Conservation (phyloP, 2,797 vertebrate genomes). For the Micromesistius poutassou region DNA sequence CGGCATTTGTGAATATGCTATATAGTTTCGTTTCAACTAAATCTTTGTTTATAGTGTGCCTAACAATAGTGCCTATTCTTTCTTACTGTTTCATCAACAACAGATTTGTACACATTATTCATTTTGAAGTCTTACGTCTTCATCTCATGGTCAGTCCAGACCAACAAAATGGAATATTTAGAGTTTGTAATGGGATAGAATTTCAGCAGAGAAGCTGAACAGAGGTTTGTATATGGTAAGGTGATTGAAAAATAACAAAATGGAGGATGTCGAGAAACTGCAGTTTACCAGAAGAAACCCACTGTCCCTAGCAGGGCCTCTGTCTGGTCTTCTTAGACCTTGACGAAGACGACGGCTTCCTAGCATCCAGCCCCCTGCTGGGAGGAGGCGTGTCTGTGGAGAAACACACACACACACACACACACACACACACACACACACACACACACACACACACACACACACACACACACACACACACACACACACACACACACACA, state of each 20-base stretch:
- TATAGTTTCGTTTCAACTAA: too few relatives aligned
- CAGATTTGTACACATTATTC: neutral
- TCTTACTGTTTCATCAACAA: neutral
- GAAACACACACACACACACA: neutral
- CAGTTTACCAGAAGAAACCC: neutral
- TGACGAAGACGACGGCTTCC: neutral
- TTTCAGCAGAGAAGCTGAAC: too few relatives aligned
- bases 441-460: neutral
- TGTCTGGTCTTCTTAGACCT: constrained; percentile 3
- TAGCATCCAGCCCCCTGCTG: constrained; percentile 41
- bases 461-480: neutral
- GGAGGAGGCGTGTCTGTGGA: constrained; percentile 19
- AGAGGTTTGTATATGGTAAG: too few relatives aligned
- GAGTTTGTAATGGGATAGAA: too few relatives aligned
- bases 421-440: neutral
- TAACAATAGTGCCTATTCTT: neutral
- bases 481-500: neutral
- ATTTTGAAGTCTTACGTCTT: too few relatives aligned
- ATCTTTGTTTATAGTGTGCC: too few relatives aligned
- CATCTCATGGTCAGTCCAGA: too few relatives aligned
- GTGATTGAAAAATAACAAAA: neutral
- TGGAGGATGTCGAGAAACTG: neutral
- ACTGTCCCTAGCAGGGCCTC: constrained; percentile 15
- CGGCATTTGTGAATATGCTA: too few relatives aligned
- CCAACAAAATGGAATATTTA: too few relatives aligned